phyloP scores from a whole-genome alignment of 2,113 vertebrate species.

The Pogonocichla stellata region DNA sequence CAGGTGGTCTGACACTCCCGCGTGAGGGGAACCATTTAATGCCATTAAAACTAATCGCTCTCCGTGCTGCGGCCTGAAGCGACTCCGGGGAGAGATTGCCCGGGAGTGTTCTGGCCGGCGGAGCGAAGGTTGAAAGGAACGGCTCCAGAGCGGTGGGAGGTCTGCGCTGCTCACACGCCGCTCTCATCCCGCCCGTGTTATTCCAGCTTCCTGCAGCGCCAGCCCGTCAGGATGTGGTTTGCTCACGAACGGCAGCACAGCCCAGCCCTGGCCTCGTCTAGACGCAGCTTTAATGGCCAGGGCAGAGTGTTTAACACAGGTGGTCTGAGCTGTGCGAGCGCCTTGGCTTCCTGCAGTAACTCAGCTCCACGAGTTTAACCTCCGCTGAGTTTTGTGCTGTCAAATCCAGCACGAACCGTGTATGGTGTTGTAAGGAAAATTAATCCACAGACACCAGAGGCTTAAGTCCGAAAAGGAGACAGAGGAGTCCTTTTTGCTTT shows the following conservation, averaged over 20 bases:
- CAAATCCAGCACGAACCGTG: background rate
- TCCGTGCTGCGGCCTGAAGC: background rate
- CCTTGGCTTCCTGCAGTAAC: background rate
- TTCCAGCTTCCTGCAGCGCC: background rate
- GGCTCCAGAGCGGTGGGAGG: constrained; percentile 14
- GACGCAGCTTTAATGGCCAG: background rate
- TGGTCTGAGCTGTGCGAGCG: background rate
- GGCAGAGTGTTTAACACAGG: background rate
- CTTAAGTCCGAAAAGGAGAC: too few species aligned
- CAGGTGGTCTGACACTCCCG: background rate
- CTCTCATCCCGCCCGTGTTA: background rate
- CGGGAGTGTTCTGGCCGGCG: background rate
- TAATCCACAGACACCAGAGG: too few species aligned
- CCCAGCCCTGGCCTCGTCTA: background rate
- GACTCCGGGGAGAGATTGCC: constrained; percentile 15
- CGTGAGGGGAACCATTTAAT: background rate
- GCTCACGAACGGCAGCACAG: background rate
- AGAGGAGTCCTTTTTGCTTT: too few species aligned
- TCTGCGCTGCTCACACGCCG: background rate
- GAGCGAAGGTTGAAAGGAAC: background rate
- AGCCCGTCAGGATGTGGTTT: constrained; percentile 52
- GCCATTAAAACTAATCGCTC: constrained; percentile 31
- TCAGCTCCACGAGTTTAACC: background rate
- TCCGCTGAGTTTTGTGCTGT: background rate
- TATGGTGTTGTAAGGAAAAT: too few species aligned